Evolutionary conservation across 2,888 invertebrate genomes (phyloP).

Genomic region (Drosophila nigritarsus): DNA sequence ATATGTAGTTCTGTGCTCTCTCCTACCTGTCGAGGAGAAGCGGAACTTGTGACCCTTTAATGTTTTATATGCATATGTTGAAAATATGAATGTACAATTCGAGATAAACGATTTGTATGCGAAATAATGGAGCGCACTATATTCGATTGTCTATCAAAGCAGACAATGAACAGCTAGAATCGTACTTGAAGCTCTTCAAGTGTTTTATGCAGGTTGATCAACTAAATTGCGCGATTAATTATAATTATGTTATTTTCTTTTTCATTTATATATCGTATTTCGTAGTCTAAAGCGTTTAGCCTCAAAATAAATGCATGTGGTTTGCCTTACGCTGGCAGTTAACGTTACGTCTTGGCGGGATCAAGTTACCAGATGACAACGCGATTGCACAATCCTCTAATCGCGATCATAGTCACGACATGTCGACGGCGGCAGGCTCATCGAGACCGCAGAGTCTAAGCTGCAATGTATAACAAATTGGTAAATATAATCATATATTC

Average conservation of each 20-base stretch:
- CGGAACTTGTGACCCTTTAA: conserved; percentile 80
- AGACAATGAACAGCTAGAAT: conserved; percentile 84
- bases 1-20: conserved; percentile 72
- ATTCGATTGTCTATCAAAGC: conserved; percentile 83
- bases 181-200: conserved; percentile 46
- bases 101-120: conserved; percentile 49
- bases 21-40: conserved; percentile 77
- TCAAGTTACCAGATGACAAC: conserved; percentile 55
- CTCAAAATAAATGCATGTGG: conserved; percentile 75
- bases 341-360: conserved; percentile 75
- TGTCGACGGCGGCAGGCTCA: conserved; percentile 85
- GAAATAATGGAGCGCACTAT: conserved; percentile 77
- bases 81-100: conserved; percentile 31
- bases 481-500: neutral
- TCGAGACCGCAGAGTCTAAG: conserved; percentile 85
- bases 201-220: conserved; percentile 31
- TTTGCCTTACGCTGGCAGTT: conserved; percentile 65
- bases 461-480: conserved; percentile 53
- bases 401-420: conserved; percentile 84
- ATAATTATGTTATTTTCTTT: conserved; percentile 1
- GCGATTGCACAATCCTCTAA: conserved; percentile 51
- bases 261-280: neutral
- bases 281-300: conserved; percentile 32
- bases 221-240: conserved; percentile 26
- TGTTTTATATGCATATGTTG: conserved; percentile 39